These are phyloP conservation scores for Emydoidea blandingii DNA, from an alignment of 2,797 vertebrate genomes.

Conservation along the genomic window DNA sequence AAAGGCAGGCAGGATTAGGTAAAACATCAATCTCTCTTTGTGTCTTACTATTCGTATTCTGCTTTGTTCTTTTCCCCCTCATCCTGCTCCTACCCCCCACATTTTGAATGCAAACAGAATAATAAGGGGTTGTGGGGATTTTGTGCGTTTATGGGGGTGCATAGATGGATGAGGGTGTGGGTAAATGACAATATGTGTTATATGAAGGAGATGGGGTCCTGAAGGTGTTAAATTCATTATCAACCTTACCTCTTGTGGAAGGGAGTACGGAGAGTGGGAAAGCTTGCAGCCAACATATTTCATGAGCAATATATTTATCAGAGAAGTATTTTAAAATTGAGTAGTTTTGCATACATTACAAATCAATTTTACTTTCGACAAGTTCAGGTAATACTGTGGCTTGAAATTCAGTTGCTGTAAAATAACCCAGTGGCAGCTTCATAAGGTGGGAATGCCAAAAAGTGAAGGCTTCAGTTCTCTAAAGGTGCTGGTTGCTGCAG, in stretches of 20 bases:
- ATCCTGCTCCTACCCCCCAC: background rate
- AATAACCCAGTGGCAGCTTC: background rate
- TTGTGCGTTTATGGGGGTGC: background rate
- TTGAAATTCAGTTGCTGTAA: background rate
- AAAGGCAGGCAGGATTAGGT: background rate
- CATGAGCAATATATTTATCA: background rate
- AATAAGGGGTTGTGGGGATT: background rate
- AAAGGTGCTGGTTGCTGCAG: background rate
- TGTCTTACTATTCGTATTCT: background rate
- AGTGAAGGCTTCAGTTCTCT: background rate
- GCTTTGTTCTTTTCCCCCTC: background rate
- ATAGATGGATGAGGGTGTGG: background rate
- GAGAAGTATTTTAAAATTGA: background rate
- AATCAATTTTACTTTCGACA: background rate
- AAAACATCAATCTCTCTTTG: background rate
- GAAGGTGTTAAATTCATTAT: background rate
- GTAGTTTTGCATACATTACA: background rate
- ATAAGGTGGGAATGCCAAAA: background rate
- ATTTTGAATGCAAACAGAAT: background rate
- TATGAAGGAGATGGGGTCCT: background rate
- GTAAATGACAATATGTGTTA: background rate
- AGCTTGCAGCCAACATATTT: background rate
- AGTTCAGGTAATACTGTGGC: background rate
- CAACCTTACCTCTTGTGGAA: background rate
- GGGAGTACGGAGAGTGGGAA: background rate